Evolutionary conservation across 2,113 vertebrate genomes (phyloP).

Genomic region (Mobula birostris): DNA sequence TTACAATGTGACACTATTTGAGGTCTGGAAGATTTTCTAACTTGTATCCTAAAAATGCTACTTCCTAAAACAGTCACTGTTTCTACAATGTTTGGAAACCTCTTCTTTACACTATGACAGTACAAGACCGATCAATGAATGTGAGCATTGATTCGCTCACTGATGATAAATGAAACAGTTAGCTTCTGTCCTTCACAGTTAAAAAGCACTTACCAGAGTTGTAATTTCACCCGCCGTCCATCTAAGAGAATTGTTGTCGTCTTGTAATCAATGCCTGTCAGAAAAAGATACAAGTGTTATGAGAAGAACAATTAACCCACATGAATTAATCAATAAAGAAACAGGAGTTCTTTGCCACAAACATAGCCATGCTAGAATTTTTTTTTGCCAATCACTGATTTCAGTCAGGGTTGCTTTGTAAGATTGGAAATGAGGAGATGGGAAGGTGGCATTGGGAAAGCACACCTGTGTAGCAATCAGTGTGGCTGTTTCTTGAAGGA

Average conservation of each 20-base stretch:
- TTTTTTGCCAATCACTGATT: background rate
- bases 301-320: background rate
- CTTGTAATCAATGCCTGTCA: conserved; percentile 74
- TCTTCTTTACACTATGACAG: background rate
- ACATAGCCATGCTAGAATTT: background rate
- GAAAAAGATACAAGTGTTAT: conserved; percentile 11
- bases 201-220: conserved; percentile 65
- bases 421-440: no score
- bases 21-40: background rate
- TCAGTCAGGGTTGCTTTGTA: background rate
- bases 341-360: background rate
- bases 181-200: background rate
- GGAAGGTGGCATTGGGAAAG: background rate
- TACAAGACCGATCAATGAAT: background rate
- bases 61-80: background rate
- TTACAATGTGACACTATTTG: background rate
- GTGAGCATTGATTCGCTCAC: background rate
- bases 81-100: background rate
- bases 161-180: background rate
- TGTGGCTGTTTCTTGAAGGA: background rate
- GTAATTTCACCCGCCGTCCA: conserved; percentile 72
- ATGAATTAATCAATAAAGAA: background rate
- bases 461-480: background rate
- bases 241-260: conserved; percentile 77
- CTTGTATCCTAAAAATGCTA: background rate